Evolutionary conservation across 1,140 invertebrate species (phyloP), one percentile per base, ranked within the genome.

Genomic region (Mesaphorura yosii): DNA sequence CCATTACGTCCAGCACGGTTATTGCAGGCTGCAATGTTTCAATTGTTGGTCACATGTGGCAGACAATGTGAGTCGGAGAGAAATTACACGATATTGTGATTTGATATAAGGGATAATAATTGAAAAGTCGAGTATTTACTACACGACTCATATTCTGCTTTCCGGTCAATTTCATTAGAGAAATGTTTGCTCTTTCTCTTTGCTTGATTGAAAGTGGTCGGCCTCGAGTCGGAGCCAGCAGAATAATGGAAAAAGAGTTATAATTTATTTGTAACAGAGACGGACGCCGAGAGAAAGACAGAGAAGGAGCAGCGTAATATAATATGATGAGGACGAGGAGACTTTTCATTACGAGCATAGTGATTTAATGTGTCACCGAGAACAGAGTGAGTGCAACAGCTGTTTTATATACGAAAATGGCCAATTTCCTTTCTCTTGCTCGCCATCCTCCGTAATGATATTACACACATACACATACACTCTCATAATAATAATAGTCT

Each of bases 361-460:
- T 63, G 60, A 62, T 62, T 63, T 63, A 59, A 59, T 63, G 57
- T 63, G 57, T 59, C 61, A 58, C 59, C 44, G 55, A 55, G 55
- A 63, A 59, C 57, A 52, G 55, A 20, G n/a, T n/a, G 20, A 51
- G 55, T 59, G 57, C 55, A 57, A 58, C 61, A 59, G 55, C 57
- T 59, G 60, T 57, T 59, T 57, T 62, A 54, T 62, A 53, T 52
- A 63, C 51, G 51, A 59, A 57, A 63, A 62, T 55, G 53, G 54
- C 59, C 59, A 57, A 58, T 58, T 61, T 62, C 51, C 54, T 57
- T 41, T 48, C 28, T n/a, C 7, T 40, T 25, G 6, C 23, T 26
- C 23, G 19, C n/a, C 2, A 27, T 3, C n/a, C 28, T 49, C 29
- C 10, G n/a, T n/a, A n/a, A n/a, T n/a, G n/a, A n/a, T n/a, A n/a